Percentiles rank a stretch among this genome's conserved stretches.
phyloP scores from a whole-genome alignment of 2,797 vertebrate genomes.

The Gadopsis bispinosus region DNA sequence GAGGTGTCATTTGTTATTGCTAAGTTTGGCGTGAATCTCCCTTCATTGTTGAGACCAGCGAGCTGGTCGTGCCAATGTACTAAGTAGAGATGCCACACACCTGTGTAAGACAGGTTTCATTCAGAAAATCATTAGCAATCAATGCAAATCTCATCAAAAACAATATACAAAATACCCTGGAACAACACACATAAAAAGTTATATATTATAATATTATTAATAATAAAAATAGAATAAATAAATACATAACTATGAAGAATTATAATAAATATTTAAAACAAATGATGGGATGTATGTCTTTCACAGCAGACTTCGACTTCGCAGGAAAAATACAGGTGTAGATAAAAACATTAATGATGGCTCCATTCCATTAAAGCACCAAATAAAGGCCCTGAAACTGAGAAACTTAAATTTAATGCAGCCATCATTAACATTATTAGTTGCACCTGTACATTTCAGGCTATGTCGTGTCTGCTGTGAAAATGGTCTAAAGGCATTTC shows the following conservation, averaged over 20 bases:
- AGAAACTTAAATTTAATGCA: not conserved
- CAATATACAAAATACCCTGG: not conserved
- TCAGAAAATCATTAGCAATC: not conserved
- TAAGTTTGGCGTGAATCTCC: not conserved
- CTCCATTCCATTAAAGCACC: not conserved
- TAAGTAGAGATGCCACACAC: not conserved
- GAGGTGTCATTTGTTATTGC: not conserved
- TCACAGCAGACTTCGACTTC: not conserved
- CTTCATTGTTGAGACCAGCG: not conserved
- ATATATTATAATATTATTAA: not conserved
- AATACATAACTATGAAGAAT: not conserved
- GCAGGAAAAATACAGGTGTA: not conserved
- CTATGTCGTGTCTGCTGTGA: slow-evolving; percentile 3
- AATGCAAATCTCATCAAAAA: not conserved
- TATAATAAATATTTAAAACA: not conserved
- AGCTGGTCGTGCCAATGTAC: not conserved
- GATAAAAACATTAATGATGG: slow-evolving; percentile 1
- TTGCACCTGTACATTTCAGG: slow-evolving; percentile 9
- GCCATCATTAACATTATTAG: slow-evolving; percentile 4
- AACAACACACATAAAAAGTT: not conserved
- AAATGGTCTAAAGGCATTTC: slow-evolving; percentile 13
- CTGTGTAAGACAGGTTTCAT: slow-evolving; percentile 1
- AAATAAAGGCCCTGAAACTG: not conserved
- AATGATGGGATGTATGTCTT: not conserved
- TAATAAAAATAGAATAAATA: too few relatives aligned